These are phyloP conservation scores for Psittacara wagleri DNA, from an alignment of 2,113 vertebrate genomes.

Conservation along the genomic window DNA sequence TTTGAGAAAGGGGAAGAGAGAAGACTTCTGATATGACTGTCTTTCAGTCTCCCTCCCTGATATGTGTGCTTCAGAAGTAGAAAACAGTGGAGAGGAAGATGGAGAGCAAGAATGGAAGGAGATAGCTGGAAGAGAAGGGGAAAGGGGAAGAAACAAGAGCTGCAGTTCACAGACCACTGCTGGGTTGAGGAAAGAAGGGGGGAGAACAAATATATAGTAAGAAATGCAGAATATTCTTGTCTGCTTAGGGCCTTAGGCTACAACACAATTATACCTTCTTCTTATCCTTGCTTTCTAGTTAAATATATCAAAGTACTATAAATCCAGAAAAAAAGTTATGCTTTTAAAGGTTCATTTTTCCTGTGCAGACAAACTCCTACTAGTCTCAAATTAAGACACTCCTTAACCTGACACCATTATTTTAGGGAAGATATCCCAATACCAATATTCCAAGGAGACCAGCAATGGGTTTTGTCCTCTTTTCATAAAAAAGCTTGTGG, in stretches of 20 bases:
- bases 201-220: background rate
- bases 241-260: background rate
- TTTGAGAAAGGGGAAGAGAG: background rate
- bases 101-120: background rate
- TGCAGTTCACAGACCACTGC: background rate
- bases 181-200: background rate
- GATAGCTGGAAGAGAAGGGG: background rate
- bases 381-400: background rate
- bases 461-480: background rate
- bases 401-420: background rate
- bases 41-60: background rate
- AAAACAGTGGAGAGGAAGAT: background rate
- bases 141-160: background rate
- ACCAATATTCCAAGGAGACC: background rate
- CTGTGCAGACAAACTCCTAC: background rate
- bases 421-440: background rate
- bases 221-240: background rate
- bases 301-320: background rate
- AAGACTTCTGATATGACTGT: background rate
- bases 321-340: background rate
- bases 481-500: background rate
- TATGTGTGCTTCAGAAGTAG: background rate
- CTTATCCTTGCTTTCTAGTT: background rate
- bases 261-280: background rate
- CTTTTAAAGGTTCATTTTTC: background rate